Evolutionary conservation across 2,113 vertebrate genomes (phyloP), one percentile per base, ranked within the genome.

Genomic region (Lasiurus borealis): DNA sequence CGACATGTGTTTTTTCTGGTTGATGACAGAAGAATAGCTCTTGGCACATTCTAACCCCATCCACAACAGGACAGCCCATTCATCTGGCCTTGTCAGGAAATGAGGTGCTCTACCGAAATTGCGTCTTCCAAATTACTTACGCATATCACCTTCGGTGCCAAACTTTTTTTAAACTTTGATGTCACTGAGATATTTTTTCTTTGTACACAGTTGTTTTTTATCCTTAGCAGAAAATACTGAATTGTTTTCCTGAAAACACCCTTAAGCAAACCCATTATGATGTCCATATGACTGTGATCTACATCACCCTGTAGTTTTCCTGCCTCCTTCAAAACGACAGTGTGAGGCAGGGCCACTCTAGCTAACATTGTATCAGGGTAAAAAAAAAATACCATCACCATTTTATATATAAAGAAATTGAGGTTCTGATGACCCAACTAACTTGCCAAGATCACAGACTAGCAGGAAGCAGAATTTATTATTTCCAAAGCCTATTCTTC

Each of bases 111-210:
- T 54, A 76, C 9, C 46, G 29, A 84, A 54, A 81, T 16, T 34
- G 52, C 36, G 87, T 93, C 93, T 96, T 83, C 59, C 71, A 91
- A 80, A 92, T 71, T 84, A 83, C 14, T 48, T 69, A 86, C n/a
- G 44, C 25, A 77, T 76, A 57, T 69, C 36, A 40, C 8, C 1
- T 31, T 85, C 78, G 31, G 14, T 54, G 87, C 59, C 78, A 93
- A 86, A 40, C 11, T 34, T 54, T 59, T 71, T 57, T 80, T 40
- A n/a, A 19, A 76, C 48, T 90, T 95, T 88, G 48, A 57, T 36
- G 14, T 36, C 64, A 29, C 62, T 83, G 52, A 83, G 34, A 69
- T 85, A 21, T n/a, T 75, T 80, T 88, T 66, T 85, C 54, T 82
- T 96, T 66, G 59, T 57, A 31, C 21, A 36, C 12, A 62, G 6